Evolutionary conservation across 2,113 vertebrate genomes (phyloP), one percentile per base, ranked within the genome.

Genomic region (Spizaetus ornatus): DNA sequence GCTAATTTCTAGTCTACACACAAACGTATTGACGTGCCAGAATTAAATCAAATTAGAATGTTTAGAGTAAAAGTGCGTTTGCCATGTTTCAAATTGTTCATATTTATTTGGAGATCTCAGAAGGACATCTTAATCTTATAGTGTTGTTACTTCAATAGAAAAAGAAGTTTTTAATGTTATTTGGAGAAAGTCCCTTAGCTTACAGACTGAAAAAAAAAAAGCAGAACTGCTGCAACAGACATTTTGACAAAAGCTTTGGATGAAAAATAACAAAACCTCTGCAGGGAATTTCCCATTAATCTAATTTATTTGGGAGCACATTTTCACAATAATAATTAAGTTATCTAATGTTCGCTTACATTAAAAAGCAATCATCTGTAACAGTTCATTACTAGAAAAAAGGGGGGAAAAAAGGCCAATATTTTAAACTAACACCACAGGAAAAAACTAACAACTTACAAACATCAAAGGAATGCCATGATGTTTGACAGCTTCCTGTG

Each of bases 281-380:
- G 58, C 82, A 96, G 97, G 97, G 94, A 97, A 97, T 94, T 97
- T 93, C 88, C 95, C 88, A 97, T 97, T 98, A 97, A 96, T 97
- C 96, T 92, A 93, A 97, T 98, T 97, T 97, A 97, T 98, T 98
- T 98, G 93, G 91, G 89, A 97, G 65, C 89, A 96, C 90, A 89
- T 96, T 97, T 98, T 96, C 88, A 93, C 94, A 97, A 96, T 90
- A 95, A 96, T 98, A 93, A 95, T 95, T 86, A 98, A 97, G 98
- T 98, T 94, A 97, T 90, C 90, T 97, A 96, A 95, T 93, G 90
- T 93, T 96, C 34, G 34, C 82, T 96, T 88, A 96, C 90, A 95
- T 97, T 97, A 63, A 95, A 95, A 98, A 98, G 81, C 62, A 85
- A 95, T 97, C 82, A 94, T 94, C 62, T 94, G 69, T 91, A 98